Evolutionary conservation across 1,140 invertebrate species (phyloP), one percentile per base, ranked within the genome.

Genomic region (Cotesia chilonis): DNA sequence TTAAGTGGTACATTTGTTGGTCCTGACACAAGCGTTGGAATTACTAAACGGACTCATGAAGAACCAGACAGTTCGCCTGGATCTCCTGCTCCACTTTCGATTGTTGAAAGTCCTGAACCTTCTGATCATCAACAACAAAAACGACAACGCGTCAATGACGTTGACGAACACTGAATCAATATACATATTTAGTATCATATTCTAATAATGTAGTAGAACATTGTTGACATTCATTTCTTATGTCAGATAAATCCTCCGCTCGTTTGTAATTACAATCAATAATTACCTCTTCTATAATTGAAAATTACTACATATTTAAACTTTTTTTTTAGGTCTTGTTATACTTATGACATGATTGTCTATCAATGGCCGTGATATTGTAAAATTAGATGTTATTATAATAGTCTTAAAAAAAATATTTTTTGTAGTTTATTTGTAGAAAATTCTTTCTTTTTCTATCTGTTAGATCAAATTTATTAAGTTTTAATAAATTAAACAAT

Each of bases 91-190:
- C 83, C 84, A 17, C 78, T 86, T 35, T 84, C 85, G 14, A 87
- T 87, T 72, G 85, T 86, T 14, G 85, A 87, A 75, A 86, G 85
- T 76, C 85, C 85, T 0, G 85, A 87, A 60, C 83, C 85, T 51
- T 59, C 81, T 7, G 85, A 87, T 4, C 81, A 83, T 68, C 84
- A 86, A 60, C 77, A 79, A 59, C 81, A 81, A 3, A 87, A 87
- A 75, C 85, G 85, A 76, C 83, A 84, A 75, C 85, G 86, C 72
- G 75, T 85, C 14, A 83, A 87, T 63, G 86, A 87, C 63, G 76
- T 80, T 66, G 85, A 87, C 59, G 85, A 86, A 78, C 85, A 87
- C 75, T 87, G 82, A 87, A 83, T 72, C 75, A 74, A 78, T 74
- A 77, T 28, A 28, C 28, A 28, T 10, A 67, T 76, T 52, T 70